These are phyloP conservation scores for Piscicola geometra DNA, from an alignment of 2,888 invertebrate species.

Conservation along the genomic window DNA sequence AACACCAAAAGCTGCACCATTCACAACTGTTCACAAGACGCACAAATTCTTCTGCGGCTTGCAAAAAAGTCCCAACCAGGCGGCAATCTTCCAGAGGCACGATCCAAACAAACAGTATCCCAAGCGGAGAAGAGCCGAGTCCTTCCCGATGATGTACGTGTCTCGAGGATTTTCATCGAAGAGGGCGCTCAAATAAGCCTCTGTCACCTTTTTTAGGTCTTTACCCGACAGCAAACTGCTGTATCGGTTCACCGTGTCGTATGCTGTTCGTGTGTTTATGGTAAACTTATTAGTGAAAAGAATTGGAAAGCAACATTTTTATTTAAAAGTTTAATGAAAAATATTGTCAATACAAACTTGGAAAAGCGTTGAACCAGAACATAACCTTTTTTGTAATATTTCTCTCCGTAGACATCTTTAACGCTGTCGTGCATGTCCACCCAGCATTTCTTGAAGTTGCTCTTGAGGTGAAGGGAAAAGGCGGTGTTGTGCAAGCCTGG, in stretches of 20 bases:
- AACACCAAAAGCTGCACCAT: too few species aligned
- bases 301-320: not conserved
- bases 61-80: not conserved
- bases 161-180: not conserved
- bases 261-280: not conserved
- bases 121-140: not conserved
- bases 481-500: constrained; percentile 32
- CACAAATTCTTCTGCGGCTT: constrained; percentile 4
- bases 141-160: not conserved
- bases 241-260: constrained; percentile 10
- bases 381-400: constrained; percentile 34
- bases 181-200: constrained; percentile 34
- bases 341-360: too few species aligned
- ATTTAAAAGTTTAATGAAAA: too few species aligned
- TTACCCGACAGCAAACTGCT: constrained; percentile 1
- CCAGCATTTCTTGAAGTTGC: constrained; percentile 22
- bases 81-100: not conserved
- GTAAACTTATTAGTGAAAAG: not conserved
- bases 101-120: not conserved
- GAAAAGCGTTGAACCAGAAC: too few species aligned
- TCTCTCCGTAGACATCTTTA: constrained; percentile 29
- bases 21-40: too few species aligned
- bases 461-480: constrained; percentile 2
- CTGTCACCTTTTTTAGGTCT: constrained; percentile 24
- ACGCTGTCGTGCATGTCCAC: not conserved